Percentiles rank a stretch among this genome's conserved stretches.
phyloP scores from a whole-genome alignment of 2,888 invertebrate genomes.

The Orchestes rusci region DNA sequence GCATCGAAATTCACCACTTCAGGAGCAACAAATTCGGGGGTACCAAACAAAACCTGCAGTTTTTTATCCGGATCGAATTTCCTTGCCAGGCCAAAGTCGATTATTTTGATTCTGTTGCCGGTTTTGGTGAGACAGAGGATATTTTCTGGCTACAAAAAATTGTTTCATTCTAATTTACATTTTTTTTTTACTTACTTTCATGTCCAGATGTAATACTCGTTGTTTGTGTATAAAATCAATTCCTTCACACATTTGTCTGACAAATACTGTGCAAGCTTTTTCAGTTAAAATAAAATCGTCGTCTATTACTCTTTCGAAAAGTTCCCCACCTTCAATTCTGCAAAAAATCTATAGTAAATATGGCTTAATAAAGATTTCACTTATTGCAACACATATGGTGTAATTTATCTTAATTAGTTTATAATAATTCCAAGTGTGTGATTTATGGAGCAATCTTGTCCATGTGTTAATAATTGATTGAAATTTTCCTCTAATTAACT shows the following conservation, averaged over 20 bases:
- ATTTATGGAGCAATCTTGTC: too few relatives aligned
- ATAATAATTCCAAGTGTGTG: too few relatives aligned
- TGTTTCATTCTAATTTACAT: too few relatives aligned
- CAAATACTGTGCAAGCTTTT: slow-evolving; percentile 91
- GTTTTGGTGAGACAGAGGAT: slow-evolving; percentile 91
- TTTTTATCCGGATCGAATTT: slow-evolving; percentile 89
- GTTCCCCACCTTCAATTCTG: slow-evolving; percentile 96
- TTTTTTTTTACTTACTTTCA: slow-evolving; percentile 94
- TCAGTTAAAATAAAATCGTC: slow-evolving; percentile 97
- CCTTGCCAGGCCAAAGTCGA: slow-evolving; percentile 95
- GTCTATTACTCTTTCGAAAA: slow-evolving; percentile 97
- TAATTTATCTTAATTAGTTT: background rate
- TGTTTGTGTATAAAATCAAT: slow-evolving; percentile 95
- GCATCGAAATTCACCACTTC: slow-evolving; percentile 98
- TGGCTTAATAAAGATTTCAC: too few relatives aligned
- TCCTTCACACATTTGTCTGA: slow-evolving; percentile 97
- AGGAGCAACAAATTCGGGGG: slow-evolving; percentile 98
- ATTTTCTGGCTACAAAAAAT: slow-evolving; percentile 79
- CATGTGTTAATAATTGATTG: too few relatives aligned
- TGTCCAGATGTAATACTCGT: slow-evolving; percentile 91
- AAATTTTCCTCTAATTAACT: too few relatives aligned
- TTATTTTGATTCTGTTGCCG: slow-evolving; percentile 98
- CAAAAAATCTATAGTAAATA: slow-evolving; percentile 33
- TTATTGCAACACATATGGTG: too few relatives aligned
- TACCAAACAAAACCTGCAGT: slow-evolving; percentile 90